Percentiles rank a stretch among this genome's conserved stretches.
Conservation (phyloP, 2,113 vertebrate genomes). For the Carettochelys insculpta region DNA sequence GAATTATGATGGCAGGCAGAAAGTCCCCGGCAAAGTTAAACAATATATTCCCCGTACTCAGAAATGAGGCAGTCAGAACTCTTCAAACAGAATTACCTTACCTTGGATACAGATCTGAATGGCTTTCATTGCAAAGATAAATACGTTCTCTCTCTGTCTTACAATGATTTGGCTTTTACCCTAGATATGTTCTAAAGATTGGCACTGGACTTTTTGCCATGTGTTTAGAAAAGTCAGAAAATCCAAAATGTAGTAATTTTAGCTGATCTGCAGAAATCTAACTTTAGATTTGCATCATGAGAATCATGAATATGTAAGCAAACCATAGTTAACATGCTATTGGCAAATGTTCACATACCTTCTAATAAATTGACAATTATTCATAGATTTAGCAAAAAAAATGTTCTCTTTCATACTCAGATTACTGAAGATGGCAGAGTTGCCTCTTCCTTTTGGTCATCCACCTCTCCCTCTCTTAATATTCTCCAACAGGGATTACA, state of each 20-base stretch:
- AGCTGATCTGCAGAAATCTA: neutral
- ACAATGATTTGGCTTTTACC: neutral
- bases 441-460: neutral
- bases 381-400: neutral
- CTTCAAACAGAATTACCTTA: neutral
- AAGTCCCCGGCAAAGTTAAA: neutral
- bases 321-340: neutral
- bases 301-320: neutral
- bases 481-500: neutral
- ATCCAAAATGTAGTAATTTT: neutral
- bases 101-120: neutral
- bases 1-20: neutral
- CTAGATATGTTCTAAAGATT: neutral
- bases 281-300: neutral
- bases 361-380: neutral
- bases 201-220: neutral
- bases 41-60: neutral
- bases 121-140: neutral
- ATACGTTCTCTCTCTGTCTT: neutral
- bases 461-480: neutral
- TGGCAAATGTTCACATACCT: neutral
- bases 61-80: neutral
- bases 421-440: neutral
- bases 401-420: neutral
- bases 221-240: neutral